A percentile compares a stretch with the other conserved stretches of the same genome.
Evolutionary conservation across 2,888 invertebrate genomes (phyloP).

Genomic region (Opisthograptis luteolata): DNA sequence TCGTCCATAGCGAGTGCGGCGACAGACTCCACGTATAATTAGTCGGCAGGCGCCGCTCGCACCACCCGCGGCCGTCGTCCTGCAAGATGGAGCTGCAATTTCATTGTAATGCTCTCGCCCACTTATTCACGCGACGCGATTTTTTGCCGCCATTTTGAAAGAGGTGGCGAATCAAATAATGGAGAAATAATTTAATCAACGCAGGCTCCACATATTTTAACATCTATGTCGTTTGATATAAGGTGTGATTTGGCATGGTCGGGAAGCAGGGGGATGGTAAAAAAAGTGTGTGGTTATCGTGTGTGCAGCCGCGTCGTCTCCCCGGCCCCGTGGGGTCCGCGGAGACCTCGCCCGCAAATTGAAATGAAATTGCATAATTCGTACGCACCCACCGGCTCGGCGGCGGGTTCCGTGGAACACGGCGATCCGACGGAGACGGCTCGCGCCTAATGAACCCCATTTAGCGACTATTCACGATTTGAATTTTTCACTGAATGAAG

Average conservation of each 20-base stretch:
- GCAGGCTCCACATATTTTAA: slow-evolving; percentile 43
- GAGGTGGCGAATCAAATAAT: slow-evolving; percentile 82
- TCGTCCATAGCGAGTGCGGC: not conserved
- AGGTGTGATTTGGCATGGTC: slow-evolving; percentile 57
- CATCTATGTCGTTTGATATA: slow-evolving; percentile 54
- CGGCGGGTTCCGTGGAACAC: slow-evolving; percentile 29
- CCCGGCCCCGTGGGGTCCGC: slow-evolving; percentile 31
- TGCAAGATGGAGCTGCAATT: slow-evolving; percentile 27
- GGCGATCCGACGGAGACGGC: slow-evolving; percentile 30
- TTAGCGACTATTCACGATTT: slow-evolving; percentile 46
- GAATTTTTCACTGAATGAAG: slow-evolving; percentile 36
- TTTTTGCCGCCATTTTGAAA: slow-evolving; percentile 80
- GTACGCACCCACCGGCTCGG: slow-evolving; percentile 38
- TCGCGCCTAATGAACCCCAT: slow-evolving; percentile 71
- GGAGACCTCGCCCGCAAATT: slow-evolving; percentile 67
- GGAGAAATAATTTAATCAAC: slow-evolving; percentile 80
- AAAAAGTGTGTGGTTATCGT: slow-evolving; percentile 69
- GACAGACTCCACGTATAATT: slow-evolving; percentile 13
- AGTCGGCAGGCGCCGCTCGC: not conserved
- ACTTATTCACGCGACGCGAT: slow-evolving; percentile 43
- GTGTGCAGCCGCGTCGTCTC: slow-evolving; percentile 57
- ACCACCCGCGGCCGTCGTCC: not conserved
- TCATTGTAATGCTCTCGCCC: slow-evolving; percentile 33
- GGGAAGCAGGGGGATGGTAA: slow-evolving; percentile 56
- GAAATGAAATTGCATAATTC: slow-evolving; percentile 81